phyloP scores from a whole-genome alignment of 2,797 vertebrate genomes.

The Lepus oiostolus region DNA sequence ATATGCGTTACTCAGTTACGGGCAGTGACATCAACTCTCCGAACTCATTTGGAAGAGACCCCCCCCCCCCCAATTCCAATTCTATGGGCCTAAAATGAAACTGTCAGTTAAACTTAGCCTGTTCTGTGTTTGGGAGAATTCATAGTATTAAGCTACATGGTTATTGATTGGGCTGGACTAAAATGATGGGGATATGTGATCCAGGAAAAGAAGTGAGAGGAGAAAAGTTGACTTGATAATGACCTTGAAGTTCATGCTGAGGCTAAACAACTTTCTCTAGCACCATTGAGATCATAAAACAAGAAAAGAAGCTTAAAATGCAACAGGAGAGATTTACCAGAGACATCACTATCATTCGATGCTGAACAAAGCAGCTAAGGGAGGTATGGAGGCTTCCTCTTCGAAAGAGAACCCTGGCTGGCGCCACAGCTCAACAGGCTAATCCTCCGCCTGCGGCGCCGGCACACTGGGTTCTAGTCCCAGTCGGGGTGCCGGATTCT shows the following conservation, averaged over 20 bases:
- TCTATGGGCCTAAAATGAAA: background rate
- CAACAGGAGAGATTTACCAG: background rate
- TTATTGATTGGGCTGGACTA: background rate
- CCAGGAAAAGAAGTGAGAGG: background rate
- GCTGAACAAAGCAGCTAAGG: background rate
- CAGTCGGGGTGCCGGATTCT: too few relatives aligned
- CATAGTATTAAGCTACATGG: background rate
- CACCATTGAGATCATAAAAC: background rate
- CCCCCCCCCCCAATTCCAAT: background rate
- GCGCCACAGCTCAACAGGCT: too few relatives aligned
- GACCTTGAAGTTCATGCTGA: slow-evolving; percentile 4
- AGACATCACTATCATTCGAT: background rate
- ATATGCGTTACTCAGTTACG: background rate
- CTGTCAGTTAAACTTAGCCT: slow-evolving; percentile 14
- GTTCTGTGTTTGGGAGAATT: background rate
- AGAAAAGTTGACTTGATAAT: background rate
- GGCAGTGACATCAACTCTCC: background rate
- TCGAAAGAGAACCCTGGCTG: background rate
- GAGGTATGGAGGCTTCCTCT: background rate
- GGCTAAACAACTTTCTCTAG: background rate
- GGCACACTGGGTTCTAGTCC: too few relatives aligned
- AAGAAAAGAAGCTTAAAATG: background rate
- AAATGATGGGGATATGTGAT: background rate
- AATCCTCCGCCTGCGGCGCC: too few relatives aligned
- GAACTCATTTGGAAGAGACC: slow-evolving; percentile 40